Conservation (phyloP, 2,113 vertebrate genomes). For the Thunnus thynnus region DNA sequence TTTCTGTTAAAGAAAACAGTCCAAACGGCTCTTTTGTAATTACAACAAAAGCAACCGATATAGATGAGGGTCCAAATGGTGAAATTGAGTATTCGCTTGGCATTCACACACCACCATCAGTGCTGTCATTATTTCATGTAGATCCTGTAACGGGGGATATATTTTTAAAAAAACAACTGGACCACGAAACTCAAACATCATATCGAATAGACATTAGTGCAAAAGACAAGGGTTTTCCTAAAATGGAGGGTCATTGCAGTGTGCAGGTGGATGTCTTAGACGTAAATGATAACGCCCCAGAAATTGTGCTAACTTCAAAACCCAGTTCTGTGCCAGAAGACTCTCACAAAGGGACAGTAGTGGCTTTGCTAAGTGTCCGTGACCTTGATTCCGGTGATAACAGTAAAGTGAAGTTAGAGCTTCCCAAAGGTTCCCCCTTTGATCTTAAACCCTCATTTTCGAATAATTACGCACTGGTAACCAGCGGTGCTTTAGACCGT, state of each 20-base stretch:
- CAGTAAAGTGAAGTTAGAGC: conserved; percentile 77
- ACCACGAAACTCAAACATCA: conserved; percentile 83
- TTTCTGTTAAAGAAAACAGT: conserved; percentile 56
- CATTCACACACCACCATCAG: conserved; percentile 54
- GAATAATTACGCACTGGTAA: conserved; percentile 92
- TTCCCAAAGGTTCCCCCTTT: conserved; percentile 87
- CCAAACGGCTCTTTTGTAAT: conserved; percentile 22
- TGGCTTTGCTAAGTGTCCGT: conserved; percentile 75
- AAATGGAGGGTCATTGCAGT: conserved; percentile 86
- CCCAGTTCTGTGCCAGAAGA: conserved; percentile 78
- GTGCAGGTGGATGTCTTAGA: conserved; percentile 86
- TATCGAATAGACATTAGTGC: conserved; percentile 84
- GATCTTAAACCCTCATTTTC: conserved; percentile 86
- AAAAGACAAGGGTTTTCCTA: conserved; percentile 88
- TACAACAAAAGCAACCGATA: conserved; percentile 83
- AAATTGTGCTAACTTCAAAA: conserved; percentile 84
- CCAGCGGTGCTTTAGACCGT: conserved; percentile 84
- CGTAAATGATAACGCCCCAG: conserved; percentile 88
- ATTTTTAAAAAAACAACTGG: conserved; percentile 79
- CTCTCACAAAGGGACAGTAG: conserved; percentile 74
- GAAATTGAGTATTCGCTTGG: conserved; percentile 75
- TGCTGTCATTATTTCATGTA: conserved; percentile 78
- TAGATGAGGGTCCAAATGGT: conserved; percentile 81
- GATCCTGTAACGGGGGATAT: conserved; percentile 86
- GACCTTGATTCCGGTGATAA: conserved; percentile 80